Conservation (phyloP, 1,140 invertebrate genomes). For the Oryctes rhinoceros region DNA sequence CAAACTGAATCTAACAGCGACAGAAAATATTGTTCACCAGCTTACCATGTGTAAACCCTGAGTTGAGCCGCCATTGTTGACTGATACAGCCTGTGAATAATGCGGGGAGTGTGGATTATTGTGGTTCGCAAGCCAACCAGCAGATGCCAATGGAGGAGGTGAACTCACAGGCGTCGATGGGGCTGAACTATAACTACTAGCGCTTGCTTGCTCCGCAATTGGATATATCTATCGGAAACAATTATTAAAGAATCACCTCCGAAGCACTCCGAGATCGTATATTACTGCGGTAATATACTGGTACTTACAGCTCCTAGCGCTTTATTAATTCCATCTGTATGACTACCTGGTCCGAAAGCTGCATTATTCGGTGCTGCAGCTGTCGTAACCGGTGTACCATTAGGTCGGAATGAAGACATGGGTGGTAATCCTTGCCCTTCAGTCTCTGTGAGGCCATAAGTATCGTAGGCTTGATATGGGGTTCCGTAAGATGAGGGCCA, state of each 20-base stretch:
- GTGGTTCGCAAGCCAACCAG: conserved; percentile 64
- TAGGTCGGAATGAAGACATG: conserved; percentile 90
- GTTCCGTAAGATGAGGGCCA: conserved; percentile 59
- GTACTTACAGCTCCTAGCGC: conserved; percentile 77
- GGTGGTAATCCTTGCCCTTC: conserved; percentile 83
- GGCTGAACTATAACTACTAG: conserved; percentile 92
- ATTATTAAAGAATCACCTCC: background rate
- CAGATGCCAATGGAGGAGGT: conserved; percentile 78
- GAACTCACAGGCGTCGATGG: conserved; percentile 85
- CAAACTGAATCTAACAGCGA: background rate
- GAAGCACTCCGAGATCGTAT: too few species aligned
- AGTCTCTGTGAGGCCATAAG: conserved; percentile 68
- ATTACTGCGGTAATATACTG: background rate
- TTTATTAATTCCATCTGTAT: conserved; percentile 80
- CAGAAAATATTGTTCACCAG: conserved; percentile 14
- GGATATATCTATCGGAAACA: conserved; percentile 77
- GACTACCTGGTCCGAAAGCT: conserved; percentile 64
- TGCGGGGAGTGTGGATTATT: conserved; percentile 64
- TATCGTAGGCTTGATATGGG: conserved; percentile 67
- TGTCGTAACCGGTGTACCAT: conserved; percentile 64
- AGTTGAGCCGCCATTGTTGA: conserved; percentile 61
- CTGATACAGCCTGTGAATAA: conserved; percentile 64
- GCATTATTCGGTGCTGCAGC: conserved; percentile 61
- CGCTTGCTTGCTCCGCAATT: conserved; percentile 80
- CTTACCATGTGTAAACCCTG: conserved; percentile 65